Base-by-base conservation (phyloP, 2,888 invertebrate species). In the Drosophila birchii region DNA sequence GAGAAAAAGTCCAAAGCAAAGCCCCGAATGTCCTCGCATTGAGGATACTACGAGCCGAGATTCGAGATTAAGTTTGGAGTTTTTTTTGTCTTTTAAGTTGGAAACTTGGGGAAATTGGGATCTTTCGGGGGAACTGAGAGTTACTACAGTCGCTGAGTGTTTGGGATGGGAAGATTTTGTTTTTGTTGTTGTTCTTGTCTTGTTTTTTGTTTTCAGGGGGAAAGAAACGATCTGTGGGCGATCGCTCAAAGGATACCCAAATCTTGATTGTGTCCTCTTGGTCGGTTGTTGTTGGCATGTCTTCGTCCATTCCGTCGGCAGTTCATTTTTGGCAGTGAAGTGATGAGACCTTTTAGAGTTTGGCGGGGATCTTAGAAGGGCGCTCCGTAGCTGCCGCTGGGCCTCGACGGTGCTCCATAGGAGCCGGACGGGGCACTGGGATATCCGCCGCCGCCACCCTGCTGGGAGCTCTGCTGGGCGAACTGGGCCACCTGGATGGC, bases 401-500 rank as follows among this genome's bases (percentile, higher is more conserved):
- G 95, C 75, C 94, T 93, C 84, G 94, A 94, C 71, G 95, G 94
- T 73, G 93, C 93, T 74, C 94, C 94, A 91, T 94, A 94, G 57
- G 94, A 93, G 55, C 93, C 92, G 75, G 94, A 94, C 53, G 94
- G 95, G 76, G 93, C 94, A 71, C 93, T 93, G 69, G 93, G 93
- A 55, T 92, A 92, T 64, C 92, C 91, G 62, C 91, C 91, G 60
- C 90, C 92, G 47, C 93, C 93, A 47, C 93, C 92, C 82, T 93
- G 86, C 71, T 94, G 94, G 84, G 94, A 93, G 92, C 93, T 93
- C 78, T 94, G 92, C 93, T 96, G 96, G 83, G 95, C 94, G 94
- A 95, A 97, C 90, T 97, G 96, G 47, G 97, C 97, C 77, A 97
- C 97, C 92, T 97, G 97, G 93, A 97, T 96, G 84, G 96, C 97